These are phyloP conservation scores for Mythimna loreyi DNA, from an alignment of 2,888 invertebrate species.

Conservation along the genomic window DNA sequence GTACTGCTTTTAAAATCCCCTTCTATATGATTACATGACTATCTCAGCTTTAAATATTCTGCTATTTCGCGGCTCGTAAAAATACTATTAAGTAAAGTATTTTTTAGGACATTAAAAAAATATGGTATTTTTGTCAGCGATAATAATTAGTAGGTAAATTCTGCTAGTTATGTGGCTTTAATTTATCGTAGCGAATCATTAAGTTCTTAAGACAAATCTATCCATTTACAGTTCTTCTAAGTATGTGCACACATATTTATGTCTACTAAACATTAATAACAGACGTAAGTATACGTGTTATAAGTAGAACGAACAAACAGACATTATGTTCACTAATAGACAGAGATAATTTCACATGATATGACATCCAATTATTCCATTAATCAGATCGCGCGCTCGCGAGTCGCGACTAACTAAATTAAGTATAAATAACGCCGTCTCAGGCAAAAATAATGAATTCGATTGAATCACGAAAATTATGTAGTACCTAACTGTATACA, in stretches of 20 bases:
- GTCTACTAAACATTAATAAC: slow-evolving; percentile 13
- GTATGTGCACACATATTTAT: background rate
- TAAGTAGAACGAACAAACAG: slow-evolving; percentile 40
- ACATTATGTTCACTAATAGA: slow-evolving; percentile 34
- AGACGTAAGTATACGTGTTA: slow-evolving; percentile 19
- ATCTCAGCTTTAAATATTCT: slow-evolving; percentile 9
- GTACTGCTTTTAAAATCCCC: background rate
- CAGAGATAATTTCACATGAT: slow-evolving; percentile 54
- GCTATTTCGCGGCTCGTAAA: background rate
- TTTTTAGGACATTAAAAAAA: background rate
- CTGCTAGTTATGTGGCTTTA: background rate
- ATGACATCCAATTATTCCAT: slow-evolving; percentile 51
- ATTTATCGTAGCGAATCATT: slow-evolving; percentile 10
- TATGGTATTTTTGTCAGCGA: background rate
- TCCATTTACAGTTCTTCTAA: background rate
- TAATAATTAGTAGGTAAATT: background rate
- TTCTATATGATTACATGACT: slow-evolving; percentile 3
- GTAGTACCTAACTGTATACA: background rate
- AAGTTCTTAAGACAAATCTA: slow-evolving; percentile 4
- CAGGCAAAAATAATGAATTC: slow-evolving; percentile 31
- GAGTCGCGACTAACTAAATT: slow-evolving; percentile 32
- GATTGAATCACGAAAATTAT: slow-evolving; percentile 9
- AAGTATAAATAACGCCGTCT: slow-evolving; percentile 18
- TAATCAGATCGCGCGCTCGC: slow-evolving; percentile 49
- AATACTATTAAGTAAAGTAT: too few relatives aligned